Evolutionary conservation across 2,113 vertebrate species (phyloP), one percentile per base, ranked within the genome.

Genomic region (Protobothrops mucrosquamatus): DNA sequence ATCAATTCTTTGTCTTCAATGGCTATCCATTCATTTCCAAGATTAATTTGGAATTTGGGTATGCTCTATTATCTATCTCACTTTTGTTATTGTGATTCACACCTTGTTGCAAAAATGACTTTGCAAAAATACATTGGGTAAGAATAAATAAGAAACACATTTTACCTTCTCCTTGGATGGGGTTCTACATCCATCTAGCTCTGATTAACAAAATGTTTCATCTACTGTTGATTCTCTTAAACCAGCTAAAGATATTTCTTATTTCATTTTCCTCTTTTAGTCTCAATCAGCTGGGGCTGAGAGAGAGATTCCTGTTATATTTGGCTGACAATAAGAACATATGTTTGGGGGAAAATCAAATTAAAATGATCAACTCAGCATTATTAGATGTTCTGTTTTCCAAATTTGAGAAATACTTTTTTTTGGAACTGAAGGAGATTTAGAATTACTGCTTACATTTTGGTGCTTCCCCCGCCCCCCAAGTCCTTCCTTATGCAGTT

Each of bases 381-480:
- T 20, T 81, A 34, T 81, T 81, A 81, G n/a, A 18, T 81, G 39
- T 81, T 39, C 39, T 81, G 34, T 15, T 39, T 85, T 46, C 81
- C 81, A 85, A n/a, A 20, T 85, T 43, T 46, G 81, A 46, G 20
- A 18, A 29, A n/a, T 52, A 55, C 52, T 88, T n/a, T 6, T 88
- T 51, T 51, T 51, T 51, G 7, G 48, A 10, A 34, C 39, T 57
- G 20, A 51, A 51, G 48, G 48, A 51, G 48, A 51, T 9, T 51
- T 51, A 51, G 10, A 34, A 46, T 51, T 3, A 48, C 23, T 29
- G 26, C 15, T 48, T 15, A 48, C 12, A 29, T 87, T 29, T 87
- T 48, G 26, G 29, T 90, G 7, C 23, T 69, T n/a, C 5, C 1
- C 1, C 0, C 1, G 0, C 1, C 39, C 39, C 14, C 6, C 55